Evolutionary conservation across 1,140 invertebrate species (phyloP), one percentile per base, ranked within the genome.

Genomic region (Pogonognathellus flavescens): DNA sequence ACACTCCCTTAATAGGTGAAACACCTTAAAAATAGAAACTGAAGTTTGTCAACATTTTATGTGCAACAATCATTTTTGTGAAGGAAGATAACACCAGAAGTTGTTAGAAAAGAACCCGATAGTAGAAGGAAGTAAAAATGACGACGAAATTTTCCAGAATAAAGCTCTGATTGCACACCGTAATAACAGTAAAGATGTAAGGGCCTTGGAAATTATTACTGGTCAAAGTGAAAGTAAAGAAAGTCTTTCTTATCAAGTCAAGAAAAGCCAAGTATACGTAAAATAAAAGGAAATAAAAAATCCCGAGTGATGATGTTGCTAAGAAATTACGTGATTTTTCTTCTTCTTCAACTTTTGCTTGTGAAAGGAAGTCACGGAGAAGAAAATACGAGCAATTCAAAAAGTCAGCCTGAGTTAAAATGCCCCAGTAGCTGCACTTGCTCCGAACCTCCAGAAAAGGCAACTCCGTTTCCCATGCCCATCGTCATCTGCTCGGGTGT

Each of bases 301-400:
- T 66, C 70, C 5, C 2, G 70, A 41, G 31, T 76, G 70, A 76
- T 76, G 70, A 50, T 49, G 70, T 31, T 82, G 80, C 50, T 20
- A 49, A 82, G 80, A 82, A 57, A 55, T 59, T 57, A 57, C 80
- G 80, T 25, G 50, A 82, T 82, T 82, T 82, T 82, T 82, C 80
- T 82, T 59, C 80, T 82, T 8, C 55, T 82, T 22, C 80, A 57
- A 55, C 20, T 82, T n/a, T 25, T 82, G 18, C 52, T 59, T 25
- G 49, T 82, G 50, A 25, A 49, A 59, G 22, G 53, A 59, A 82
- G 80, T 82, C 55, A 76, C 31, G 70, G 70, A 0, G 14, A 76
- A 76, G 31, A 49, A 57, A n/a, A 13, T 57, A n/a, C 53, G 62
- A 66, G 22, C 62, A 66, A 31, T 14, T 25, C 70, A 49, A n/a